Evolutionary conservation across 2,113 vertebrate species (phyloP).

Genomic region (Xenotilapia leptura): DNA sequence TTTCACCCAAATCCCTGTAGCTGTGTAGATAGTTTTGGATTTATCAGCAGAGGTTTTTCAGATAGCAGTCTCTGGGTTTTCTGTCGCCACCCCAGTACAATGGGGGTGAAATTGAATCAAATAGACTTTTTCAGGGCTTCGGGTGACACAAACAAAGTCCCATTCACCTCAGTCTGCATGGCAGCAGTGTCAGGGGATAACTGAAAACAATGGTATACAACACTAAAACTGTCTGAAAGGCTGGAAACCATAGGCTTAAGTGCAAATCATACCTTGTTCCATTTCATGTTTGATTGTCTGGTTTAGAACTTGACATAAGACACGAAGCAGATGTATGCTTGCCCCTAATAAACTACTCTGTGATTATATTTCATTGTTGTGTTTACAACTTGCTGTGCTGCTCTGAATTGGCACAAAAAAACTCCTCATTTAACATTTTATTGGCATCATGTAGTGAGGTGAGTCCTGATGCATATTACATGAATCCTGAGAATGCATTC

Average conservation of each 20-base stretch:
- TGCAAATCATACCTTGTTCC: not conserved
- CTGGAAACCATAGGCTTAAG: not conserved
- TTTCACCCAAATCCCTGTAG: not conserved
- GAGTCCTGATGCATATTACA: not conserved
- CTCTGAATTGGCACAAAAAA: not conserved
- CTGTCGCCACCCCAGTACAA: not conserved
- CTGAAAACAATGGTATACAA: not conserved
- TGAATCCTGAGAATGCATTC: not conserved
- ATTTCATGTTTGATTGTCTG: not conserved
- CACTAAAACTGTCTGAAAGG: not conserved
- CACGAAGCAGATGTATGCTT: not conserved
- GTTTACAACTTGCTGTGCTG: not conserved
- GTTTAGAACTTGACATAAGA: not conserved
- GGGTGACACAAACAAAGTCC: not conserved
- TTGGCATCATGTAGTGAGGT: not conserved
- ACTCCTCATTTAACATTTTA: not conserved
- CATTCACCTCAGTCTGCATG: not conserved
- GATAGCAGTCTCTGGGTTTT: not conserved
- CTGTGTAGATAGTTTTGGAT: not conserved
- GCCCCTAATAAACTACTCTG: not conserved
- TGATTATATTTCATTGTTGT: not conserved
- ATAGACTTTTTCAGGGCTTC: conserved; percentile 4
- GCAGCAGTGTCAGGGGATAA: not conserved
- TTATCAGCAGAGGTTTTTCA: not conserved
- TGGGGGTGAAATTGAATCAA: conserved; percentile 13